phyloP scores from a whole-genome alignment of 2,113 vertebrate genomes.

The Vulpes ferrilata region DNA sequence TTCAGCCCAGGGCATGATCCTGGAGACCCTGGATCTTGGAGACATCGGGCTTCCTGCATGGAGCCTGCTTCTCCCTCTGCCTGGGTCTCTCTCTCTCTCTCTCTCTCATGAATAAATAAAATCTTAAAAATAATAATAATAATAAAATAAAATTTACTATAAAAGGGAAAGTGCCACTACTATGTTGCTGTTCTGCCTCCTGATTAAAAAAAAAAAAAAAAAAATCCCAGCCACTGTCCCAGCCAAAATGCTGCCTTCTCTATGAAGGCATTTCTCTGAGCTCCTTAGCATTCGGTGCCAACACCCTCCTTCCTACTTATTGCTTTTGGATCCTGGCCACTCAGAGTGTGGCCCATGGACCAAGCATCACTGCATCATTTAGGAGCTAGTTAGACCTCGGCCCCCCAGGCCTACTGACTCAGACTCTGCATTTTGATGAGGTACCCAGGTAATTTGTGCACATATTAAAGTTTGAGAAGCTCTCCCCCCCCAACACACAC shows the following conservation, averaged over 20 bases:
- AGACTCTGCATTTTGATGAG: not conserved
- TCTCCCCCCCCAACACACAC: no score
- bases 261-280: not conserved
- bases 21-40: no score
- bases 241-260: not conserved
- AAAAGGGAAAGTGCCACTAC: not conserved
- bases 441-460: not conserved
- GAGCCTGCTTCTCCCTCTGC: no score
- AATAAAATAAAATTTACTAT: not conserved
- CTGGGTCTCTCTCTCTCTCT: no score
- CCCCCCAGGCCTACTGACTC: not conserved
- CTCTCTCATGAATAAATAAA: no score
- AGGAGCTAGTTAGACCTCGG: not conserved
- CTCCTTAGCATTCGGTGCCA: not conserved
- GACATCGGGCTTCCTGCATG: no score
- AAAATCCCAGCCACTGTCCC: not conserved
- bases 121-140: no score
- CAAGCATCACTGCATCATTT: fast-evolving
- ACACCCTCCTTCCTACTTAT: not conserved
- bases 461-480: not conserved
- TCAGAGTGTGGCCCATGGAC: fast-evolving
- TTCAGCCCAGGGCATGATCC: no score
- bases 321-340: not conserved
- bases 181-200: not conserved
- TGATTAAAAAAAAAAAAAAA: not conserved